phyloP scores from a whole-genome alignment of 2,888 invertebrate species.

The Chloroclysta siterata region DNA sequence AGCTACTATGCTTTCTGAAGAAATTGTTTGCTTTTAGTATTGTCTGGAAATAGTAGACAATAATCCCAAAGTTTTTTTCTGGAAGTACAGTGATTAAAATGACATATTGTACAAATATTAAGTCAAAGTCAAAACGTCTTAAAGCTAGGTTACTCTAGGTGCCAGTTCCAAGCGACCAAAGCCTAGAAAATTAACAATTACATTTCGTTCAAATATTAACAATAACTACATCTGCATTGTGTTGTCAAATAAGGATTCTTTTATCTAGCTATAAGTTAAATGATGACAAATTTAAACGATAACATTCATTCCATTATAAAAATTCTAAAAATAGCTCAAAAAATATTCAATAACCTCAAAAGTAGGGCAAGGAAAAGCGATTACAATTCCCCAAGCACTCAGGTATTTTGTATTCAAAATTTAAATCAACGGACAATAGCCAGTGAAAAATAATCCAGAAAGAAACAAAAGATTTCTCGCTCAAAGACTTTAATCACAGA shows the following conservation, averaged over 20 bases:
- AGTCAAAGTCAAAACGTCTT: no score
- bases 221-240: no score
- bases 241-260: no score
- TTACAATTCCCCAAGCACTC: slow-evolving; percentile 30
- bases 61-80: no score
- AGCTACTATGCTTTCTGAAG: neutral
- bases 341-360: slow-evolving; percentile 10
- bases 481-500: slow-evolving; percentile 45
- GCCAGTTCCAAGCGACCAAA: no score
- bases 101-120: no score
- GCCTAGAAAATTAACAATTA: no score
- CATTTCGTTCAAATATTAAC: no score
- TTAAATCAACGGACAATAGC: slow-evolving; percentile 39
- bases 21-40: neutral
- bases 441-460: slow-evolving; percentile 33
- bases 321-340: slow-evolving; percentile 7
- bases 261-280: no score
- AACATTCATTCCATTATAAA: neutral
- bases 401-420: slow-evolving; percentile 31
- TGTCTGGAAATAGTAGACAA: neutral
- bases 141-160: no score
- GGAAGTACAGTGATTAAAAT: no score
- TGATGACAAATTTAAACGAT: no score
- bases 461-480: slow-evolving; percentile 41
- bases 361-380: slow-evolving; percentile 18